Conservation (phyloP, 2,888 invertebrate genomes). For the Imbricaverruca yamaguchii region DNA sequence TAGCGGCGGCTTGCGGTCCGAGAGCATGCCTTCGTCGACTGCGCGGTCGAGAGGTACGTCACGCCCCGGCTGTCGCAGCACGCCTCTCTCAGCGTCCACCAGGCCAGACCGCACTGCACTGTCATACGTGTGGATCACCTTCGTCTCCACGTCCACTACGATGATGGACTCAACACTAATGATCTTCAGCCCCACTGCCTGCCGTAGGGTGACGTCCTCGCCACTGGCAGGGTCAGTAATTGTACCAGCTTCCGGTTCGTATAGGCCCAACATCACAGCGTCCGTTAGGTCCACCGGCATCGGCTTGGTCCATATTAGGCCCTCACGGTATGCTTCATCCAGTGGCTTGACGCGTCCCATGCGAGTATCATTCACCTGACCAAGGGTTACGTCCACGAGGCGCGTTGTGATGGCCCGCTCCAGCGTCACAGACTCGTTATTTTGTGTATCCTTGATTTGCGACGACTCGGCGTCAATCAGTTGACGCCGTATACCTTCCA, state of each 20-base stretch:
- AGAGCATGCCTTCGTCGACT: constrained; percentile 2
- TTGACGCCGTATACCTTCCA: constrained; percentile 67
- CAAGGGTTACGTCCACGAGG: constrained; percentile 56
- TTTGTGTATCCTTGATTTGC: constrained; percentile 42
- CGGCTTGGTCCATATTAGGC: constrained; percentile 42
- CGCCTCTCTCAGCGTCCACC: background rate
- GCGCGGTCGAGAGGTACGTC: background rate
- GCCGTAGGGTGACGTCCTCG: background rate
- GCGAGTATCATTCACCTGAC: constrained; percentile 55
- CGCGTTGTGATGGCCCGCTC: constrained; percentile 41
- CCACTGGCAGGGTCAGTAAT: constrained; percentile 51
- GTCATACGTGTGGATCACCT: constrained; percentile 3
- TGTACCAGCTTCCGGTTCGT: constrained; percentile 64
- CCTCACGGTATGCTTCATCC: constrained; percentile 63
- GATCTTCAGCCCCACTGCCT: constrained; percentile 7
- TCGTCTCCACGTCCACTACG: background rate
- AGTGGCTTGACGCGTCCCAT: constrained; percentile 62
- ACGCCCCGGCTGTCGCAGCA: background rate
- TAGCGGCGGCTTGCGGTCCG: background rate
- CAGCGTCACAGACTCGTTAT: constrained; percentile 56
- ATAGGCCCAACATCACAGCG: constrained; percentile 48
- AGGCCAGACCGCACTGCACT: background rate
- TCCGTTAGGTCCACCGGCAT: constrained; percentile 28
- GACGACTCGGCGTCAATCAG: constrained; percentile 74
- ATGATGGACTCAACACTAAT: constrained; percentile 8